Evolutionary conservation across 2,113 vertebrate genomes (phyloP), one percentile per base, ranked within the genome.

Genomic region (Oncorhynchus tshawytscha): DNA sequence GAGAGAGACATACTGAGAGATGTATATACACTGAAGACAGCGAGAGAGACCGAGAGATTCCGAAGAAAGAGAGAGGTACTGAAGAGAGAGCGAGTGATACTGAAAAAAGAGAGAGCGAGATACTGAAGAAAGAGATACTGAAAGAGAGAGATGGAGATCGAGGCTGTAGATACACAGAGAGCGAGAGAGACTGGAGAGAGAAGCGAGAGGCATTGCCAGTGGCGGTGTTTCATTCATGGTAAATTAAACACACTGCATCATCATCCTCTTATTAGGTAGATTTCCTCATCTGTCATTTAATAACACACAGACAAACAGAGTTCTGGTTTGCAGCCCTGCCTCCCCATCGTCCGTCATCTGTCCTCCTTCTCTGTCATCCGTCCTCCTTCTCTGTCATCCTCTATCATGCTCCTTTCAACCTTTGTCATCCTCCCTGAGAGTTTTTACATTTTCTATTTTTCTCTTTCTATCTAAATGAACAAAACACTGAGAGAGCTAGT

Each of bases 241-340:
- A 22, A 29, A 29, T 66, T 29, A 29, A 29, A 20, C 59, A n/a
- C 59, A 13, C 24, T 66, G 25, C 49, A 27, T 79, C 78, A 60
- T 60, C 59, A n/a, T 60, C 20, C n/a, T 11, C 59, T 76, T 83
- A 87, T 89, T 88, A 89, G 76, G 73, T 71, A 82, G 87, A 90
- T 88, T 85, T 81, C 85, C 73, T 85, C 74, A 68, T 81, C 85
- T 88, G 89, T 77, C 87, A 86, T 87, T 89, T 86, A 89, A 82
- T 71, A 86, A n/a, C 20, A 49, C 34, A 8, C n/a, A 45, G 31
- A 70, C n/a, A 45, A 18, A 70, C 34, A 48, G 13, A 70, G 18
- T 64, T 64, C 18, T 9, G 22, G 2, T 24, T 24, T 12, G 6
- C 20, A 22, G n/a, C 60, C 20, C 60, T 62, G 60, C 60, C 60